Evolutionary conservation across 2,113 vertebrate species (phyloP).

Genomic region (Steatornis caripensis): DNA sequence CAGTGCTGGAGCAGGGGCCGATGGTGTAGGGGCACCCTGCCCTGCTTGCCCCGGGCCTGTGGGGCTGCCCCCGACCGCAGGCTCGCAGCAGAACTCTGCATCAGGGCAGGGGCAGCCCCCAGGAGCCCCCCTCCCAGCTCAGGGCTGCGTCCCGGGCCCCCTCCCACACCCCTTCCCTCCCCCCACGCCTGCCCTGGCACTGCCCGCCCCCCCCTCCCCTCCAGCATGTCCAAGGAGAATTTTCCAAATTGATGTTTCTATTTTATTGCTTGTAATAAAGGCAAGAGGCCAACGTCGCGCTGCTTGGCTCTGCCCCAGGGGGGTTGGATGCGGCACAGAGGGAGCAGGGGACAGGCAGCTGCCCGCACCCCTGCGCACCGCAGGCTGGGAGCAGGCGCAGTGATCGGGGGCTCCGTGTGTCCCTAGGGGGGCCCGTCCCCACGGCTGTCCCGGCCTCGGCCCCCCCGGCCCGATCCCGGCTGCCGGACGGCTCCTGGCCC

Average conservation of each 20-base stretch:
- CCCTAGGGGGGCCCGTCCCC: not conserved
- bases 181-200: not conserved
- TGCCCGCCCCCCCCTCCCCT: not conserved
- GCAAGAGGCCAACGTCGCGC: slow-evolving; percentile 9
- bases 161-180: not conserved
- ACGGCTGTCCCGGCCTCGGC: not conserved
- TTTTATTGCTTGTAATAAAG: slow-evolving; percentile 80
- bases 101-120: not conserved
- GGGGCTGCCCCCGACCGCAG: not conserved
- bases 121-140: not conserved
- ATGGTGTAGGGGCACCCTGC: not conserved
- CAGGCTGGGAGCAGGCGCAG: not conserved
- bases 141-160: not conserved
- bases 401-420: not conserved
- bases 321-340: not conserved
- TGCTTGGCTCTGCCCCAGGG: not conserved
- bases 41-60: not conserved
- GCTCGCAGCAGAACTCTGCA: not conserved
- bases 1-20: not conserved
- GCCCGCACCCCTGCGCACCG: not conserved
- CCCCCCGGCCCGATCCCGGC: not conserved
- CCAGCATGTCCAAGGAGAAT: slow-evolving; percentile 30
- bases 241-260: slow-evolving; percentile 76
- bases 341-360: not conserved
- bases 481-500: slow-evolving; percentile 60